phyloP scores from a whole-genome alignment of 2,888 invertebrate genomes.

The Aelia acuminata region DNA sequence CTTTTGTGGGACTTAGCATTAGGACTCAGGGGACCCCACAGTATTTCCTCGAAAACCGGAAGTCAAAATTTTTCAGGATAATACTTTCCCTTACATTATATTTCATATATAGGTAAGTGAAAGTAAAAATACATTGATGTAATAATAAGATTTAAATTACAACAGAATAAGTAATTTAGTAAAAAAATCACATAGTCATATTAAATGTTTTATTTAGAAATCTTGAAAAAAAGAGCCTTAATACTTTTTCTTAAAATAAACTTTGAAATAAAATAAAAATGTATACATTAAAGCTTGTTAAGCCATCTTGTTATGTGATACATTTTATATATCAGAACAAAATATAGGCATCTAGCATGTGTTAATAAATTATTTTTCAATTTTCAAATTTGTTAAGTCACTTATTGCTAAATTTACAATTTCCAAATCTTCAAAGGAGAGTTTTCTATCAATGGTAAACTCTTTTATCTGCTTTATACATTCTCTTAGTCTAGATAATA shows the following conservation, averaged over 20 bases:
- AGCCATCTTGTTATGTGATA: neutral
- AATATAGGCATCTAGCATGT: neutral
- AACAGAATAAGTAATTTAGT: neutral
- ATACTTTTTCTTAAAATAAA: neutral
- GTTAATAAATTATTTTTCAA: neutral
- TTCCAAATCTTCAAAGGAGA: slow-evolving; percentile 12
- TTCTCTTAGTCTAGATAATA: slow-evolving; percentile 4
- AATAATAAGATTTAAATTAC: neutral
- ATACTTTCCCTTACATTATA: too few relatives aligned
- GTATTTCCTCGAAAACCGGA: too few relatives aligned
- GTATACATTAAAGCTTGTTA: neutral
- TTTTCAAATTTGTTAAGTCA: neutral
- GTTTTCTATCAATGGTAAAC: neutral
- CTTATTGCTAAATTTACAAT: slow-evolving; percentile 27
- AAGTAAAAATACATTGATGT: too few relatives aligned
- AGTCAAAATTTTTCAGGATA: too few relatives aligned
- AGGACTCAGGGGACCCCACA: too few relatives aligned
- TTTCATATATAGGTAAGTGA: too few relatives aligned
- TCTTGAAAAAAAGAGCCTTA: neutral
- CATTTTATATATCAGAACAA: neutral
- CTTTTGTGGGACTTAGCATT: too few relatives aligned
- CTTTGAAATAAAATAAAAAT: neutral
- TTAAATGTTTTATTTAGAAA: neutral
- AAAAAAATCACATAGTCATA: neutral
- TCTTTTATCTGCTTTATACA: slow-evolving; percentile 3